Conservation (phyloP, 2,113 vertebrate genomes). For the Furnarius figulus region DNA sequence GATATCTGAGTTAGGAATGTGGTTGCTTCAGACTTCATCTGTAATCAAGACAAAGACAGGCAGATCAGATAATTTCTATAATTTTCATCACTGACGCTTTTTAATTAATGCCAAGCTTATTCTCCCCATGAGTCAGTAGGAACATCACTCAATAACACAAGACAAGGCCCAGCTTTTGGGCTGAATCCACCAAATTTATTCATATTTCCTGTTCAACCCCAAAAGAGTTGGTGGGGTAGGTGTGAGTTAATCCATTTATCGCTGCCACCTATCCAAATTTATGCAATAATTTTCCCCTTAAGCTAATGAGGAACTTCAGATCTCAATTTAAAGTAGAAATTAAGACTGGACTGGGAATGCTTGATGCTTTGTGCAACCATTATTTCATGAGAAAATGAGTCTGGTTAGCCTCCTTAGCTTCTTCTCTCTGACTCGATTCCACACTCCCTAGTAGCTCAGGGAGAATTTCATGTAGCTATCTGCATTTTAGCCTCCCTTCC, state of each 20-base stretch:
- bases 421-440: neutral
- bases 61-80: neutral
- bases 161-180: neutral
- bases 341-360: neutral
- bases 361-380: neutral
- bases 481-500: neutral
- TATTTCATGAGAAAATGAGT: neutral
- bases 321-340: neutral
- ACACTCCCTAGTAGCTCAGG: neutral
- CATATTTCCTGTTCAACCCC: neutral
- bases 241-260: neutral
- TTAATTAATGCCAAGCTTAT: neutral
- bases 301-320: neutral
- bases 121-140: neutral
- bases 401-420: neutral
- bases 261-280: neutral
- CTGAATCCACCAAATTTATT: neutral
- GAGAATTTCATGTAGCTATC: neutral
- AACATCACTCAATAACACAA: neutral
- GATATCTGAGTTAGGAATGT: rapidly evolving
- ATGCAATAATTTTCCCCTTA: neutral
- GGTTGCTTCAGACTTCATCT: neutral
- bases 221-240: neutral
- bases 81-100: neutral
- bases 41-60: neutral